phyloP scores from a whole-genome alignment of 2,113 vertebrate species.

The Pygoscelis antarcticus region DNA sequence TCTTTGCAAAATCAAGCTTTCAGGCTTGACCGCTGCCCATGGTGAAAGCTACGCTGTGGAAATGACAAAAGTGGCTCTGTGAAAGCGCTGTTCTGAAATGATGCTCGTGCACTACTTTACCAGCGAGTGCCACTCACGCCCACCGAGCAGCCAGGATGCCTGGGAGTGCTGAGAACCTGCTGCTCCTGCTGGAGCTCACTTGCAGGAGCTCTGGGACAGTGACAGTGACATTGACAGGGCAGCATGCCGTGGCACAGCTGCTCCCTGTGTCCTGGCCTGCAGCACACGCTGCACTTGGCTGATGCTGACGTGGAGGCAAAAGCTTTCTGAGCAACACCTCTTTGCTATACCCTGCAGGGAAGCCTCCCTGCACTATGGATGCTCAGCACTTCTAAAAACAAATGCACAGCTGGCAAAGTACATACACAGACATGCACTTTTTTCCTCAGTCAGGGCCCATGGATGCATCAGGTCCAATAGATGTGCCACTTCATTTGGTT shows the following conservation, averaged over 20 bases:
- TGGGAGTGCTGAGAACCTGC: background rate
- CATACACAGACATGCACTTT: background rate
- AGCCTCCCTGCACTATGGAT: background rate
- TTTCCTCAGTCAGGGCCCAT: background rate
- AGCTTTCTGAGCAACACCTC: background rate
- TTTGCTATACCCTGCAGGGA: background rate
- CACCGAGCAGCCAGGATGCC: background rate
- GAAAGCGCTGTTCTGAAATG: background rate
- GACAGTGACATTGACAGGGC: background rate
- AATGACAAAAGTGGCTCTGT: background rate
- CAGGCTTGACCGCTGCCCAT: background rate
- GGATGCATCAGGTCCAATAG: background rate
- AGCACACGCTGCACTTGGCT: accelerated
- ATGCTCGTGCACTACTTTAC: accelerated
- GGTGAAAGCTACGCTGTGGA: background rate
- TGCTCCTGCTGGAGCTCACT: background rate
- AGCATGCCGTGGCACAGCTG: background rate
- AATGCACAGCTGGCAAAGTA: background rate
- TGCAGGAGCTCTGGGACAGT: background rate
- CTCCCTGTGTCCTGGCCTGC: background rate
- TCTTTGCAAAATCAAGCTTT: background rate
- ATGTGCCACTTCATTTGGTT: background rate
- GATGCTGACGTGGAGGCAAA: background rate
- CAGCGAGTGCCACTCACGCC: accelerated
- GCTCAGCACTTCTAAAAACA: background rate